Base-by-base conservation (phyloP, 2,113 vertebrate genomes). In the Picathartes gymnocephalus region DNA sequence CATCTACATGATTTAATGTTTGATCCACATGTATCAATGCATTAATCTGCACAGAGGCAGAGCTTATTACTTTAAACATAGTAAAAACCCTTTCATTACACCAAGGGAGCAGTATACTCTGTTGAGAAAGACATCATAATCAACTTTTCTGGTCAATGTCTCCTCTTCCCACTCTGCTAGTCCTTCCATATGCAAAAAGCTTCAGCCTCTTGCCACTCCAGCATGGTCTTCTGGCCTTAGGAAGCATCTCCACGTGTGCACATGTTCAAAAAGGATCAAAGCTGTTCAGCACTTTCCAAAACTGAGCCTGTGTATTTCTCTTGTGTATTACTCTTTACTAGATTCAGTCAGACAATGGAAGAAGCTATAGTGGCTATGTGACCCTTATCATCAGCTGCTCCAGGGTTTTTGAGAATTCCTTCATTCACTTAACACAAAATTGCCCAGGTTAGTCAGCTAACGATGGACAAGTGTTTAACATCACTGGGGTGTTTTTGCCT, bases 91-190 rank as follows among this genome's bases (percentile, higher is more conserved):
- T 84, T 61, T 44, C 42, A 58, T 8, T 64, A 18, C 58, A 74
- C 20, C 23, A 87, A 22, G 9, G 7, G 4, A 81, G 16, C 35
- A 74, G 47, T 23, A 48, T 7, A 57, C 25, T 51, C 47, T n/a
- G 14, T 39, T 58, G 73, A 81, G 40, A 90, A 89, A 76, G 66
- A 47, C 7, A n/a, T 15, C 3, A 6, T 44, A 28, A 56, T 11
- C 86, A 77, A 45, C 16, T 42, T 33, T 65, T 48, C 60, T 54
- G 31, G 19, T 35, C 44, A 47, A 25, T 6, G 10, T 10, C 17
- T 20, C 15, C 22, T 54, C 18, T 27, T 13, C 2, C 12, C 2
- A 3, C 40, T 17, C 56, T 1, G 0, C 5, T 45, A 62, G 53
- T 53, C 51, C 40, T 78, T 71, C 50, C 24, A 40, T 2, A 5